A percentile compares a stretch with the other conserved stretches of the same genome.
These are phyloP conservation scores for Drosophila albomicans DNA, from an alignment of 1,140 invertebrate genomes.

Conservation along the genomic window DNA sequence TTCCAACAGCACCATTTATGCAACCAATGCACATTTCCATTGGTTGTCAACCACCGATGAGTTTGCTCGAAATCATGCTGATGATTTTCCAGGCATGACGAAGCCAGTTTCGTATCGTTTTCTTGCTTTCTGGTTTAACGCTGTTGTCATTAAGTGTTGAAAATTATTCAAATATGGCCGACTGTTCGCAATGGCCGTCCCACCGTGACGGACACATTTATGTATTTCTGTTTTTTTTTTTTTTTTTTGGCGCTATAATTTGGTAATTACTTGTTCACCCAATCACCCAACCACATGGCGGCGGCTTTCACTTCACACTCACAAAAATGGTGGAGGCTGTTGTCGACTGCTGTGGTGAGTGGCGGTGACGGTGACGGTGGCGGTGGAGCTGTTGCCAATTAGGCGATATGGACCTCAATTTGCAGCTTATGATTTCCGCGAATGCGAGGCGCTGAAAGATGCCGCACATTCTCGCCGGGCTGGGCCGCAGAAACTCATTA, in stretches of 20 bases:
- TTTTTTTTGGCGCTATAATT: constrained; percentile 53
- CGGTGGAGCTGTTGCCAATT: constrained; percentile 62
- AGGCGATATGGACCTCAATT: constrained; percentile 71
- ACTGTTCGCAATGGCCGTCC: constrained; percentile 36
- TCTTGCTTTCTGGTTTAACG: constrained; percentile 5
- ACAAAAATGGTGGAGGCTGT: constrained; percentile 8
- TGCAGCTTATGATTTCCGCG: constrained; percentile 79
- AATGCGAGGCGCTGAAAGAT: constrained; percentile 68
- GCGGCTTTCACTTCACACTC: constrained; percentile 2
- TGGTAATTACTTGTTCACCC: constrained; percentile 43
- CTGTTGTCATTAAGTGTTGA: constrained; percentile 44
- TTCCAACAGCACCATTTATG: constrained; percentile 5
- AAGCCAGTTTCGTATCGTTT: constrained; percentile 10
- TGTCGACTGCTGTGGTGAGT: neutral
- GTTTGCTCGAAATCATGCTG: constrained; percentile 2
- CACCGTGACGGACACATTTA: constrained; percentile 47
- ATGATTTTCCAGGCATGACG: constrained; percentile 49
- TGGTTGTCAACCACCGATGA: constrained; percentile 13
- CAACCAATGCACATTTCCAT: constrained; percentile 5
- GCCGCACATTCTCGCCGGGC: constrained; percentile 50
- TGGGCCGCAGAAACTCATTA: constrained; percentile 67
- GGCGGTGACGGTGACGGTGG: constrained; percentile 13
- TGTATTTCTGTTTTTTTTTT: neutral
- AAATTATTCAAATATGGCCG: constrained; percentile 56
- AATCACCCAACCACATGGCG: constrained; percentile 28